These are phyloP conservation scores for Vanessa atalanta DNA, from an alignment of 1,140 invertebrate species.

Conservation along the genomic window DNA sequence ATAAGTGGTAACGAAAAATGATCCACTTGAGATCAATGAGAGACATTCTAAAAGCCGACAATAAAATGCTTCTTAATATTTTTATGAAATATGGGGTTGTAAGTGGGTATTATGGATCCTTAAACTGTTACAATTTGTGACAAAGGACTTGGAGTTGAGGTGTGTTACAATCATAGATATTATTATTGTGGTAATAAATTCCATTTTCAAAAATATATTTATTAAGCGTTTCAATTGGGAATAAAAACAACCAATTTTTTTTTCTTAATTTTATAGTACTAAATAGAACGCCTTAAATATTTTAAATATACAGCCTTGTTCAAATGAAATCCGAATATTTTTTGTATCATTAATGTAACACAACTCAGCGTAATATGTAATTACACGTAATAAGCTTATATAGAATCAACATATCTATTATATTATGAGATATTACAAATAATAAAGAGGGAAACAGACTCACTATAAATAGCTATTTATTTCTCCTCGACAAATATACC, in stretches of 20 bases:
- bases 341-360: too few relatives aligned
- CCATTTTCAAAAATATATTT: background rate
- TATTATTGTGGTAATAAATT: slow-evolving; percentile 1
- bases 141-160: background rate
- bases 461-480: background rate
- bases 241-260: too few relatives aligned
- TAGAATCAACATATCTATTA: too few relatives aligned
- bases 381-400: too few relatives aligned
- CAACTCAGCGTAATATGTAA: too few relatives aligned
- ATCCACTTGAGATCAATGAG: slow-evolving; percentile 43
- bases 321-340: too few relatives aligned
- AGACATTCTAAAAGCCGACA: slow-evolving; percentile 12
- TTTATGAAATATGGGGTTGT: slow-evolving; percentile 49
- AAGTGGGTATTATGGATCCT: slow-evolving; percentile 51
- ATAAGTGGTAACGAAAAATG: slow-evolving; percentile 59
- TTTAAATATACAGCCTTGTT: background rate
- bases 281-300: background rate
- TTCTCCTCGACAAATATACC: background rate
- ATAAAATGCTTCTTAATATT: slow-evolving; percentile 36
- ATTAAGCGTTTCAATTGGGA: background rate
- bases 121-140: slow-evolving; percentile 1
- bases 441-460: too few relatives aligned
- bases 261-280: background rate
- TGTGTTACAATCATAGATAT: background rate
- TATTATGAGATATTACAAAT: too few relatives aligned